phyloP scores from a whole-genome alignment of 2,888 invertebrate genomes.

The Lasioglossum oenotherae region DNA sequence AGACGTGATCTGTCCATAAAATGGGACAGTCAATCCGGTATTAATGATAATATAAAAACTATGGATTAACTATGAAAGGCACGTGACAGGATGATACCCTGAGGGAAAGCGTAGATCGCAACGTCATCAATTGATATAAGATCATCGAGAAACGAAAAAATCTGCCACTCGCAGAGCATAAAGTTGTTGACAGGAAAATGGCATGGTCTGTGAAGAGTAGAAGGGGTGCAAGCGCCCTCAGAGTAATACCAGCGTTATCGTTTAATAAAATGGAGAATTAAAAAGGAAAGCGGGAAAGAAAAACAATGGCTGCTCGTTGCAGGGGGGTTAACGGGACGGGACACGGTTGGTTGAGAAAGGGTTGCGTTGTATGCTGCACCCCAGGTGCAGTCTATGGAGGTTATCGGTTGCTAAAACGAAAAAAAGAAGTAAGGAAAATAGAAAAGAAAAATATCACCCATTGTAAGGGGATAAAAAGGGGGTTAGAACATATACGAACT shows the following conservation, averaged over 20 bases:
- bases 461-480: not conserved
- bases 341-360: not conserved
- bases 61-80: not conserved
- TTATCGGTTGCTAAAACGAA: conserved; percentile 1
- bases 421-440: not conserved
- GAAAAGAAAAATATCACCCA: not conserved
- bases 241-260: not conserved
- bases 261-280: not conserved
- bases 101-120: not conserved
- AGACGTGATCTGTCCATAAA: not conserved
- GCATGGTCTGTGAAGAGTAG: not conserved
- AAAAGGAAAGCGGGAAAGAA: not conserved
- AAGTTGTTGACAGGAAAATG: not conserved
- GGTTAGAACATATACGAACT: not conserved
- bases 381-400: not conserved
- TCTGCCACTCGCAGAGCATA: not conserved
- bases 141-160: not conserved
- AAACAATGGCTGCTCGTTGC: conserved; percentile 1
- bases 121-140: not conserved
- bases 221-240: not conserved
- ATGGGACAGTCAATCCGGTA: not conserved
- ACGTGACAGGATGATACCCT: not conserved
- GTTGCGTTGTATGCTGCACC: not conserved
- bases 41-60: not conserved
- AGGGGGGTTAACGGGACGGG: not conserved